These are phyloP conservation scores for Sylvilagus floridanus DNA, from an alignment of 2,797 vertebrate species.

Conservation along the genomic window DNA sequence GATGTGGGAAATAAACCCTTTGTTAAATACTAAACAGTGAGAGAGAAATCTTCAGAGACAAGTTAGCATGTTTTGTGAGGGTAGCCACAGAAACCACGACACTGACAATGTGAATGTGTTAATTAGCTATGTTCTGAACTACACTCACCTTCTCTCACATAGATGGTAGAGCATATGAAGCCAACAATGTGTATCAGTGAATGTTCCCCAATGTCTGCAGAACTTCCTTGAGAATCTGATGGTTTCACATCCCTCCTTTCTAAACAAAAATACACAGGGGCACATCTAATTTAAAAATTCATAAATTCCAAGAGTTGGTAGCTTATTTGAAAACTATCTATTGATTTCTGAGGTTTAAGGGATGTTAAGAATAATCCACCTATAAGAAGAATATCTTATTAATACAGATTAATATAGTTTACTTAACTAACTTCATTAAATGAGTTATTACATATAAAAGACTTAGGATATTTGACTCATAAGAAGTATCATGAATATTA, in stretches of 20 bases:
- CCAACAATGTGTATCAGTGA: not conserved
- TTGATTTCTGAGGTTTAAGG: not conserved
- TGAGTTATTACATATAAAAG: not conserved
- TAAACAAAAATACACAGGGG: not conserved
- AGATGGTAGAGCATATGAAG: not conserved
- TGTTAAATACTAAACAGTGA: not conserved
- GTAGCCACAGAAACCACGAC: not conserved
- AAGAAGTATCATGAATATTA: not conserved
- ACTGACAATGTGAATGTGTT: not conserved
- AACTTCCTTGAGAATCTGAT: not conserved
- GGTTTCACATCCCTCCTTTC: not conserved
- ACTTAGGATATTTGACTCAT: not conserved
- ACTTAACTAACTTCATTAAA: not conserved
- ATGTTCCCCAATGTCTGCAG: not conserved
- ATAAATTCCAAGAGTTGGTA: not conserved
- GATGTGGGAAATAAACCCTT: not conserved
- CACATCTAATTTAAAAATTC: not conserved
- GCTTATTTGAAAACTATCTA: not conserved
- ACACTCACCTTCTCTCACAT: not conserved
- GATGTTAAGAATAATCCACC: not conserved
- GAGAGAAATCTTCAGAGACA: not conserved
- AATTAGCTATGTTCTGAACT: constrained; percentile 19
- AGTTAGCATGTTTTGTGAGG: not conserved
- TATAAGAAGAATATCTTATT: not conserved
- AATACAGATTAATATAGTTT: not conserved